A percentile compares a stretch with the other conserved stretches of the same genome.
phyloP scores from a whole-genome alignment of 35 echinoderm and acorn worm species.

The Heliocidaris erythrogramma region DNA sequence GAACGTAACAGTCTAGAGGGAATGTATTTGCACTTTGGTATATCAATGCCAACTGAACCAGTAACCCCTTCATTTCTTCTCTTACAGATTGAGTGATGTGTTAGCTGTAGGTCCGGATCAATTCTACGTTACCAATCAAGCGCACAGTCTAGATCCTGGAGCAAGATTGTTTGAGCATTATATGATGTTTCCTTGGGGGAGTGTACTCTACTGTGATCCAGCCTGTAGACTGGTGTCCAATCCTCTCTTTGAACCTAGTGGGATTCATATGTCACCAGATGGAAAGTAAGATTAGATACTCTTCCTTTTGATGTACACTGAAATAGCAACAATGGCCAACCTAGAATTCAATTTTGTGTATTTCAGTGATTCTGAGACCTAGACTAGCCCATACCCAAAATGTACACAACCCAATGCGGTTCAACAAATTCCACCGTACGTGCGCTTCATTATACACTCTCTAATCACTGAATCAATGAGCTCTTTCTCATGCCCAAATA shows the following conservation, averaged over 20 bases:
- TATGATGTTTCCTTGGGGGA: conserved; percentile 55
- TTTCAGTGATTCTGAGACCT: no score
- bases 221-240: conserved; percentile 5
- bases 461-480: no score
- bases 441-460: no score
- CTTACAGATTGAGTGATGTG: conserved; percentile 49
- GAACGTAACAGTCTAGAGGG: no score
- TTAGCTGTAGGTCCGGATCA: conserved; percentile 40
- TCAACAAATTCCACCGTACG: no score
- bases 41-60: no score
- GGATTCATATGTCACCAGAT: conserved; percentile 53
- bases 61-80: neutral
- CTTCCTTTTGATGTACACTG: neutral
- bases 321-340: no score
- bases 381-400: no score
- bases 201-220: conserved; percentile 51
- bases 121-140: conserved; percentile 57
- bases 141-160: neutral
- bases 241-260: conserved; percentile 42
- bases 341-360: no score
- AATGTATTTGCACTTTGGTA: neutral
- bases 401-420: no score
- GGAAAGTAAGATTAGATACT: conserved; percentile 11
- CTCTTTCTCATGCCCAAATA: no score
- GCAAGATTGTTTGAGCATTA: conserved; percentile 20